phyloP scores from a whole-genome alignment of 2,797 vertebrate genomes.

The Phylloscopus collybita region DNA sequence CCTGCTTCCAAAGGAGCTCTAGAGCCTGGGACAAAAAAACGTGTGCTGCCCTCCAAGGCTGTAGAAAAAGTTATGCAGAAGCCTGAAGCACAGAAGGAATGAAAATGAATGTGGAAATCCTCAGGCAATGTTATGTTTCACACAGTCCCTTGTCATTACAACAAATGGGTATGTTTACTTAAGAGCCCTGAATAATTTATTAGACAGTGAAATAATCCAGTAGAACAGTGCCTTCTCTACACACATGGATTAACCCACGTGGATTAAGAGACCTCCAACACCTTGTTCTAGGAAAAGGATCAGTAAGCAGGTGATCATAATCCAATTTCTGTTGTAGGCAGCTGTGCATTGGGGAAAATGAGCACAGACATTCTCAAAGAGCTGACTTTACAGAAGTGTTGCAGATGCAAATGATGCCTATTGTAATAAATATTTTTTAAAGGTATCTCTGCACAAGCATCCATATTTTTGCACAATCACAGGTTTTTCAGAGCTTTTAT shows the following conservation, averaged over 20 bases:
- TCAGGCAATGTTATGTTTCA: neutral
- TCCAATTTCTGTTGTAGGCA: neutral
- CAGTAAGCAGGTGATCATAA: neutral
- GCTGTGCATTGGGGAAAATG: neutral
- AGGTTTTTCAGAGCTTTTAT: neutral
- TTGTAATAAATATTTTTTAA: neutral
- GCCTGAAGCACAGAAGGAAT: neutral
- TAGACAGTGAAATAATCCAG: neutral
- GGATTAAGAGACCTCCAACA: neutral
- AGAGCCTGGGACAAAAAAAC: neutral
- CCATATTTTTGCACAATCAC: neutral
- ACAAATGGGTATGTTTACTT: neutral
- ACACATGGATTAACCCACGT: neutral
- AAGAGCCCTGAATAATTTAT: neutral
- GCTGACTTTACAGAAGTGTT: neutral
- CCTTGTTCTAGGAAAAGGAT: neutral
- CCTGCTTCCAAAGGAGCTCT: neutral
- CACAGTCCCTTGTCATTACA: neutral
- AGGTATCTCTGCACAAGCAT: neutral
- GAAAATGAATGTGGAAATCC: neutral
- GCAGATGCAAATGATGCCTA: neutral
- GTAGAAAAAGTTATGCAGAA: neutral
- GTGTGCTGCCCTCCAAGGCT: neutral
- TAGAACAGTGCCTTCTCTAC: rapidly evolving
- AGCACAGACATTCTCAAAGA: neutral